Percentiles rank a stretch among this genome's conserved stretches.
Conservation (phyloP, 2,888 invertebrate species). For the Mythimna vitellina region DNA sequence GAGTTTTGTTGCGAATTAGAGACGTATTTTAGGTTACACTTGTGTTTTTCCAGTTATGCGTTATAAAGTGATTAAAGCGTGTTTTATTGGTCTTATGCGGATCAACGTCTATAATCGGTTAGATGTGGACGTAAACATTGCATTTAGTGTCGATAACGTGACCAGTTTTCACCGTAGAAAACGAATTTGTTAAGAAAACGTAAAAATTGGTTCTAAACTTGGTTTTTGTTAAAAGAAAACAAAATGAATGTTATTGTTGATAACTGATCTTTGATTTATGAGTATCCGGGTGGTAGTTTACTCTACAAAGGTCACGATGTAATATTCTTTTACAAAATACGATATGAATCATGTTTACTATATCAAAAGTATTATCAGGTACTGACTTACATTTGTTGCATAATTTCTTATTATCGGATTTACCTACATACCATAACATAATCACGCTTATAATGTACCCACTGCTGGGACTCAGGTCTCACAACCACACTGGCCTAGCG, state of each 20-base stretch:
- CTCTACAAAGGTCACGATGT: background rate
- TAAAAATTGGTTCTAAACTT: background rate
- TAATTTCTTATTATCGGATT: background rate
- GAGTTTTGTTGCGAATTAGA: slow-evolving; percentile 1
- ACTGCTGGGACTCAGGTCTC: too few relatives aligned
- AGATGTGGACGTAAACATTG: slow-evolving; percentile 1
- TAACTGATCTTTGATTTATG: background rate
- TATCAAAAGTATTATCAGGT: background rate
- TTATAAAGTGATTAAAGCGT: background rate
- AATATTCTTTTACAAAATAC: background rate
- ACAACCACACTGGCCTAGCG: too few relatives aligned
- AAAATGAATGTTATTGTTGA: background rate
- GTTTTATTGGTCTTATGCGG: background rate
- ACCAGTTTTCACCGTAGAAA: background rate
- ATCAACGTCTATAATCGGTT: background rate
- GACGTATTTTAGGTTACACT: slow-evolving; percentile 25
- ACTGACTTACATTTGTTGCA: background rate
- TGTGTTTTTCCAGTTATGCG: background rate
- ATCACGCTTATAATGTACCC: too few relatives aligned
- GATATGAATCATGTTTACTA: background rate
- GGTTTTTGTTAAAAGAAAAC: background rate
- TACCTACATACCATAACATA: background rate
- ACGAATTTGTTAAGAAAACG: background rate
- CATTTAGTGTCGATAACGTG: background rate
- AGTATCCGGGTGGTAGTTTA: background rate